Evolutionary conservation across 2,113 vertebrate genomes (phyloP).

Genomic region (Alethe diademata): DNA sequence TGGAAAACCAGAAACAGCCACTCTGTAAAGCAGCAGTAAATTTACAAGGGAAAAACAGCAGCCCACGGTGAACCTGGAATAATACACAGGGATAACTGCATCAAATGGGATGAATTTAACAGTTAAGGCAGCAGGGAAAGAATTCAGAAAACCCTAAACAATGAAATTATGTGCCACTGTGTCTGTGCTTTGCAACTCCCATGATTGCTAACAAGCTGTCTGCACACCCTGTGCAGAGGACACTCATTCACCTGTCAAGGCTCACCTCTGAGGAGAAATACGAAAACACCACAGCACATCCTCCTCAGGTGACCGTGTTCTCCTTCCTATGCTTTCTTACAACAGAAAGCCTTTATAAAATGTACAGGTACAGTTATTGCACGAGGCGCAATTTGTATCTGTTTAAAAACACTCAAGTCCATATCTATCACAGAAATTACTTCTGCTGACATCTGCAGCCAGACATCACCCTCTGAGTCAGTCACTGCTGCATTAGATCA

Average conservation of each 20-base stretch:
- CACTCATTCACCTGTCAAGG: background rate
- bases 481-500: background rate
- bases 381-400: background rate
- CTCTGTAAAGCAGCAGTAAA: background rate
- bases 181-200: background rate
- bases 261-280: background rate
- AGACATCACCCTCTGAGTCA: background rate
- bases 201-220: background rate
- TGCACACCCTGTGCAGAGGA: background rate
- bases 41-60: background rate
- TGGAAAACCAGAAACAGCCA: background rate
- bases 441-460: background rate
- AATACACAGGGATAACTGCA: background rate
- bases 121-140: constrained; percentile 30
- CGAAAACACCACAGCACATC: background rate
- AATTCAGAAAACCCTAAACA: constrained; percentile 3
- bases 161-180: background rate
- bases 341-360: background rate
- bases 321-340: background rate
- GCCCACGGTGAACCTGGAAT: background rate
- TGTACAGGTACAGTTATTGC: background rate
- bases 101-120: constrained; percentile 27
- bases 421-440: background rate
- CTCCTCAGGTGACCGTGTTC: background rate
- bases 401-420: background rate